Evolutionary conservation across 1,140 invertebrate species (phyloP), one percentile per base, ranked within the genome.

Genomic region (Diachasmimorpha longicaudata): DNA sequence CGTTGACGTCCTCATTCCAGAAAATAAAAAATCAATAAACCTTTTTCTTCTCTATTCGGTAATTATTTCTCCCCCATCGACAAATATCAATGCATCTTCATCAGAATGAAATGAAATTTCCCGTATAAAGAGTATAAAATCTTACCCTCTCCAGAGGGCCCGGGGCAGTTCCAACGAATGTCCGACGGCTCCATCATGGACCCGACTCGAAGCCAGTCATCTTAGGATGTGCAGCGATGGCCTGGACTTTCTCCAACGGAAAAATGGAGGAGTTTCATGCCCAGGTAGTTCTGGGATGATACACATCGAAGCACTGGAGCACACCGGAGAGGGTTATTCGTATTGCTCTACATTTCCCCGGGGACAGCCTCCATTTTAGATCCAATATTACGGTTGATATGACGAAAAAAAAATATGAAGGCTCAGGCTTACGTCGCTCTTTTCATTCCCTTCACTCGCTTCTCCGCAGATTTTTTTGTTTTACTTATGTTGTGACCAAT

Each of bases 301-400:
- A 52, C n/a, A n/a, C 48, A 52, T 52, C 6, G 44, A 46, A 46
- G 44, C 44, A 48, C n/a, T 46, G 42, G 70, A 42, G 46, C 78
- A 79, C 73, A 77, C 31, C 31, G 31, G 31, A 31, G 31, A 31
- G 31, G 31, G 31, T 31, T 31, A 31, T 31, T 3, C 31, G 31
- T 79, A 80, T 81, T 74, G 78, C 79, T 80, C 77, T 77, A 75
- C 84, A 85, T 87, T 85, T 85, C 84, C 84, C 85, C 76, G 44
- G 83, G 81, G 72, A 66, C 63, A 78, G 55, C 78, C 81, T 81
- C 81, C 79, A 84, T 84, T 84, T 74, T 80, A 81, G 78, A 82
- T 82, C 81, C 76, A 71, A 77, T 79, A 79, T 79, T 77, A 79
- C 78, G 78, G 46, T 67, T 76, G 58, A 52, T 77, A 75, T 79